Percentiles rank a stretch among this genome's conserved stretches.
These are phyloP conservation scores for Battus philenor DNA, from an alignment of 1,140 invertebrate species.

Conservation along the genomic window DNA sequence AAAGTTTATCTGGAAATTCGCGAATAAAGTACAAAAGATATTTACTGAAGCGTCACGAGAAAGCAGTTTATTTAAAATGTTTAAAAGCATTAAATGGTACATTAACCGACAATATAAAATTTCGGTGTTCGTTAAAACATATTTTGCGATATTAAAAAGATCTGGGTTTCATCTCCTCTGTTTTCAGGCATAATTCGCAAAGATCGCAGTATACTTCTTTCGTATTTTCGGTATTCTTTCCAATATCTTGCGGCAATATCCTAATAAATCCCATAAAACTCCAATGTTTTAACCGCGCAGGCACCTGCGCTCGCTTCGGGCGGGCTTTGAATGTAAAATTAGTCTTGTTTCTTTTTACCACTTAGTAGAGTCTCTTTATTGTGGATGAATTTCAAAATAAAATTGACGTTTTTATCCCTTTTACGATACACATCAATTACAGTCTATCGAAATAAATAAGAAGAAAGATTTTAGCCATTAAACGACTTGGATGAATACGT, in stretches of 20 bases:
- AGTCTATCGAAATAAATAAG: too few species aligned
- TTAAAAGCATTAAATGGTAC: constrained; percentile 9
- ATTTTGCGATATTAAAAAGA: not conserved
- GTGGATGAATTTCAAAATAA: constrained; percentile 58
- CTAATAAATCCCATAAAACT: constrained; percentile 73
- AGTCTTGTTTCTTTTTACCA: constrained; percentile 73
- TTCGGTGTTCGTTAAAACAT: not conserved
- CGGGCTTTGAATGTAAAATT: constrained; percentile 72
- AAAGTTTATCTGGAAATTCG: constrained; percentile 18
- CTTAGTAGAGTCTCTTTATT: constrained; percentile 51
- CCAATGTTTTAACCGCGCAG: constrained; percentile 64
- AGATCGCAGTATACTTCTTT: constrained; percentile 35
- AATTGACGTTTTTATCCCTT: constrained; percentile 48
- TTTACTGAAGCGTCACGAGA: not conserved
- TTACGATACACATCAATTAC: constrained; percentile 36
- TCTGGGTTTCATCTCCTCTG: constrained; percentile 18
- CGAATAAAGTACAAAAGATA: constrained; percentile 2
- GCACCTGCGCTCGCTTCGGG: constrained; percentile 60
- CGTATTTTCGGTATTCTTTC: constrained; percentile 43
- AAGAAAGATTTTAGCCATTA: too few species aligned
- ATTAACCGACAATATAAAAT: constrained; percentile 9
- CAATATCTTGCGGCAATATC: constrained; percentile 65
- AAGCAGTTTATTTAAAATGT: constrained; percentile 1
- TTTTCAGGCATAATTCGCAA: constrained; percentile 20
- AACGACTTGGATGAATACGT: too few species aligned